Conservation (phyloP, 2,888 invertebrate species). For the Eudasyphora cyanicolor region DNA sequence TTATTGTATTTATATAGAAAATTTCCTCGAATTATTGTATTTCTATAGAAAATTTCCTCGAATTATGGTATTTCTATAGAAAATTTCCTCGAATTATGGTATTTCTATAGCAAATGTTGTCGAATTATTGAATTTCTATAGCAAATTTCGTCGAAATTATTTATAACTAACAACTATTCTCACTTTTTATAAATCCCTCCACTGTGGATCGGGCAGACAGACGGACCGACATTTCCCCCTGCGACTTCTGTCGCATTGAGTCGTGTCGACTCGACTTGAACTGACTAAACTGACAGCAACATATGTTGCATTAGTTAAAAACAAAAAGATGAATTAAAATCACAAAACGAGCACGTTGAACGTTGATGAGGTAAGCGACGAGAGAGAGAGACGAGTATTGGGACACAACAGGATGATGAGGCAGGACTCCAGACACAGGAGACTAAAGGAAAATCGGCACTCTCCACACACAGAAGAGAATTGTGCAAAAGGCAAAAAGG, state of each 20-base stretch:
- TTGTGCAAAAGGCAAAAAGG: background rate
- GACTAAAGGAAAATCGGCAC: background rate
- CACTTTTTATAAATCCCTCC: too few relatives aligned
- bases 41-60: too few relatives aligned
- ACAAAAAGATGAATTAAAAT: slow-evolving; percentile 60
- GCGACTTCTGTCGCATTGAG: background rate
- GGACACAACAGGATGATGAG: background rate
- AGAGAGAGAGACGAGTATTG: background rate
- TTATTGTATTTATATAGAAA: too few relatives aligned
- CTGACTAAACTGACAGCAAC: slow-evolving; percentile 56
- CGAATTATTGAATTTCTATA: too few relatives aligned
- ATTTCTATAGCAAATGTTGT: too few relatives aligned
- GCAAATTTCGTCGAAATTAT: too few relatives aligned
- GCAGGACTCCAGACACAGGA: background rate
- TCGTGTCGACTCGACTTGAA: background rate
- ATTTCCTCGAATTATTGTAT: too few relatives aligned
- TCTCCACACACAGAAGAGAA: too few relatives aligned
- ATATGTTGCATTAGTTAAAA: slow-evolving; percentile 56
- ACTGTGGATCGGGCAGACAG: background rate
- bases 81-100: too few relatives aligned
- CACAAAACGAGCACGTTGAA: slow-evolving; percentile 11
- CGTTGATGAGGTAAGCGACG: slow-evolving; percentile 35
- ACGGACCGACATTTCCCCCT: background rate
- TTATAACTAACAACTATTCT: too few relatives aligned
- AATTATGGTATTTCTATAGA: too few relatives aligned